Percentiles rank a stretch among this genome's conserved stretches.
Conservation (phyloP, 2,797 vertebrate genomes). For the Hippopotamyrus pictus region DNA sequence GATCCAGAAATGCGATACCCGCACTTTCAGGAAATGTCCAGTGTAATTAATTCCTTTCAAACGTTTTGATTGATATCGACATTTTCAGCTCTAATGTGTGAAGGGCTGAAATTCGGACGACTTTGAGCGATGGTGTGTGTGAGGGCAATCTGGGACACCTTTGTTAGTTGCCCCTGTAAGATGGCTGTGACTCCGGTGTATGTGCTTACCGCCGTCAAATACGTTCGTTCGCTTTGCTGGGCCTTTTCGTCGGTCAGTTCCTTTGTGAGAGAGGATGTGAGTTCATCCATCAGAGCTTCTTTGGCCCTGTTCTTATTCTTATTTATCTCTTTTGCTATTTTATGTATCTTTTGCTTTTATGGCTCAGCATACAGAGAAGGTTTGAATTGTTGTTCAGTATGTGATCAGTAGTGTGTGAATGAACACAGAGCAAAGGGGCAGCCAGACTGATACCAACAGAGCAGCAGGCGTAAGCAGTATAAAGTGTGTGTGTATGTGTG, state of each 20-base stretch:
- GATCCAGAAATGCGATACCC: background rate
- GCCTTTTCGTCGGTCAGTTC: conserved; percentile 40
- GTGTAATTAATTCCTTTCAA: conserved; percentile 10
- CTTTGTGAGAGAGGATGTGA: conserved; percentile 30
- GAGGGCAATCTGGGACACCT: background rate
- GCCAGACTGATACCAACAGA: background rate
- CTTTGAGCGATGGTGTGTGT: conserved; percentile 23
- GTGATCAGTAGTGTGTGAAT: background rate
- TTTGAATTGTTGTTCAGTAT: background rate
- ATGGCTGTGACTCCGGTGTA: background rate
- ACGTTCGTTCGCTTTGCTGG: conserved; percentile 40
- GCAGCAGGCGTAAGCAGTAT: background rate
- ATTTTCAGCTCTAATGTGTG: background rate
- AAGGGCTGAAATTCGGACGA: conserved; percentile 6
- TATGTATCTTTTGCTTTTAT: background rate
- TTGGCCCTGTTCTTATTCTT: background rate
- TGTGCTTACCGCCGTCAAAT: conserved; percentile 16
- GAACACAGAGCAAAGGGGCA: background rate
- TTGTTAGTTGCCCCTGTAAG: background rate
- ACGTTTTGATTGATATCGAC: background rate
- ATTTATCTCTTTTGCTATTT: conserved; percentile 7
- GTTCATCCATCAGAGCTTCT: conserved; percentile 43
- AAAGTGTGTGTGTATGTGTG: background rate
- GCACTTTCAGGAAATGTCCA: background rate
- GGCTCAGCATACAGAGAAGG: background rate